A percentile compares a stretch with the other conserved stretches of the same genome.
Evolutionary conservation across 2,888 invertebrate species (phyloP).

Genomic region (Cantharis rufa): DNA sequence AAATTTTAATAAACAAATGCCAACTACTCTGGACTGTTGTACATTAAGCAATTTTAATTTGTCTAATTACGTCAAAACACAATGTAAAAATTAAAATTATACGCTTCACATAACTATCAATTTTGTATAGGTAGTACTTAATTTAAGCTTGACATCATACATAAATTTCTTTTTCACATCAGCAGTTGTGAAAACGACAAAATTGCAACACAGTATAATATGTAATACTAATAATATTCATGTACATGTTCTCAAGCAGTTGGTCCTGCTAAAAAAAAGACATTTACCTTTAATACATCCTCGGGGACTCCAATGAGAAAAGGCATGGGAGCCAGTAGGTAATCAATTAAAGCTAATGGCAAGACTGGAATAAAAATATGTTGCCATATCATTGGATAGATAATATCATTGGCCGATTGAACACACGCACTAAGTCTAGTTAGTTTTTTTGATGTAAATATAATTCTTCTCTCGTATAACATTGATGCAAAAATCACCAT

Average conservation of each 20-base stretch:
- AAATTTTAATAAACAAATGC: too few relatives aligned
- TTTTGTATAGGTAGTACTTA: background rate
- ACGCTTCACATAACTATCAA: background rate
- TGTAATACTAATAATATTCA: too few relatives aligned
- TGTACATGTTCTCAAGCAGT: background rate
- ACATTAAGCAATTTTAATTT: too few relatives aligned
- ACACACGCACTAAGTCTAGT: slow-evolving; percentile 90
- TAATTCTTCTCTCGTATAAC: slow-evolving; percentile 90
- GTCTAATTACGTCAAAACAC: background rate
- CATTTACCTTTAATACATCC: slow-evolving; percentile 74
- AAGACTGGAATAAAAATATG: slow-evolving; percentile 97
- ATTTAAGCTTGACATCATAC: background rate
- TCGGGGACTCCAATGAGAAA: slow-evolving; percentile 95
- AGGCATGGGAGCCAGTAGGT: slow-evolving; percentile 95
- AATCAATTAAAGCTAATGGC: slow-evolving; percentile 86
- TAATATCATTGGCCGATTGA: slow-evolving; percentile 90
- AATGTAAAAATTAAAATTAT: background rate
- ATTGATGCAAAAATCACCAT: slow-evolving; percentile 94
- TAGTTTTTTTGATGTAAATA: slow-evolving; percentile 88
- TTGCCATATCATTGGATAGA: slow-evolving; percentile 99
- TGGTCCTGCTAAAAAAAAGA: background rate
- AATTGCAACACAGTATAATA: too few relatives aligned
- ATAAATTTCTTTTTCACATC: background rate
- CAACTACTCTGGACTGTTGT: too few relatives aligned
- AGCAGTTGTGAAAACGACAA: background rate